phyloP scores from a whole-genome alignment of 2,888 invertebrate species.

The Cepaea hortensis region DNA sequence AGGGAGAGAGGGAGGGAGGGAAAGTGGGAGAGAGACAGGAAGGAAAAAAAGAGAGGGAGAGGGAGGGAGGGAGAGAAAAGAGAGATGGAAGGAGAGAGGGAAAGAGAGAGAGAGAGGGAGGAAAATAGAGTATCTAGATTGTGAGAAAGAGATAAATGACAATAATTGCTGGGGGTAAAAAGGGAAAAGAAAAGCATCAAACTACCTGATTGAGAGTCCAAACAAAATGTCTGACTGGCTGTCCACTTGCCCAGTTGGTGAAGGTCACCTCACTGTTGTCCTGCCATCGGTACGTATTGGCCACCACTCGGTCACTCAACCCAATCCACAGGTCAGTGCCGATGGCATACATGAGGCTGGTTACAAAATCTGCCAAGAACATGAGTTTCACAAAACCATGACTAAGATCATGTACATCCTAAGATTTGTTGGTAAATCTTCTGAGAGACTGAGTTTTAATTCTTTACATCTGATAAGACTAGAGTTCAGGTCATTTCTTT shows the following conservation, averaged over 20 bases:
- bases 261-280: conserved; percentile 62
- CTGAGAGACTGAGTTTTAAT: no score
- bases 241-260: conserved; percentile 64
- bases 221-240: conserved; percentile 55
- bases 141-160: no score
- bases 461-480: no score
- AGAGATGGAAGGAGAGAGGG: background rate
- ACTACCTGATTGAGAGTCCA: background rate
- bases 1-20: no score
- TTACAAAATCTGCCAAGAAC: conserved; percentile 58
- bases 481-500: no score
- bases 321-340: conserved; percentile 64
- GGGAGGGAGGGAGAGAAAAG: background rate
- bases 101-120: background rate
- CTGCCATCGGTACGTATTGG: conserved; percentile 62
- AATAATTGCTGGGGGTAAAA: background rate
- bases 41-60: no score
- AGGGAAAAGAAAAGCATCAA: background rate
- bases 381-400: background rate
- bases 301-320: conserved; percentile 53
- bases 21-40: no score
- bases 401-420: background rate
- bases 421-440: background rate
- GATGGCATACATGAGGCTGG: conserved; percentile 52
- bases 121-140: background rate